Base-by-base conservation (phyloP, 1,140 invertebrate species). In the Drosophila varians region DNA sequence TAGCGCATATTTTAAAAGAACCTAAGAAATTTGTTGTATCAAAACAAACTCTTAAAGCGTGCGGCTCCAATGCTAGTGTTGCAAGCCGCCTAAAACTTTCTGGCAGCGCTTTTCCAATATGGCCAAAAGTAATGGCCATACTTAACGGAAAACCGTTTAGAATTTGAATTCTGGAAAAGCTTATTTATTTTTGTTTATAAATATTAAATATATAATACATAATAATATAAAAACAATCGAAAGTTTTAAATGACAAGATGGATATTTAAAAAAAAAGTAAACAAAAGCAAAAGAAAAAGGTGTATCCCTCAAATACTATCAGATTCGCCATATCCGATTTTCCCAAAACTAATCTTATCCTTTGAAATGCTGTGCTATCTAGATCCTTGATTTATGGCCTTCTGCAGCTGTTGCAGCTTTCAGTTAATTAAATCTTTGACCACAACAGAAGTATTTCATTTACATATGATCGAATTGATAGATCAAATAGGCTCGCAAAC, bases 1-100 rank as follows among this genome's bases (percentile, higher is more conserved):
- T 96, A 99, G 28, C 97, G 93, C 96, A 97, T 97, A 83, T 90
- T 93, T 51, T 12, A 8, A 3, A n/a, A 12, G 9, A n/a, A 38
- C 28, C 58, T 34, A 11, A 5, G 0, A 1, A 1, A 11, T 42
- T 19, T 28, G 48, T 18, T 46, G 28, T 61, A 60, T 7, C 47
- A 57, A 58, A 42, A 23, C 40, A 73, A 79, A 53, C 34, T 40
- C 19, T 31, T 34, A 38, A 49, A 19, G 45, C 62, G 61, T 45
- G 66, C 48, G 31, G 6, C 21, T 31, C 28, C 28, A 31, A 31
- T 4, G 3, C 9, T 3, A 31, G 28, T n/a, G 28, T 31, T 31
- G 28, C 28, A 31, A 31, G 4, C 2, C 9, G 9, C 9, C n/a
- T 31, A 11, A 31, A 31, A 11, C 28, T 31, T 9, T 11, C 9